Evolutionary conservation across 2,888 invertebrate genomes (phyloP).

Genomic region (Xestoiulus laeticollis): DNA sequence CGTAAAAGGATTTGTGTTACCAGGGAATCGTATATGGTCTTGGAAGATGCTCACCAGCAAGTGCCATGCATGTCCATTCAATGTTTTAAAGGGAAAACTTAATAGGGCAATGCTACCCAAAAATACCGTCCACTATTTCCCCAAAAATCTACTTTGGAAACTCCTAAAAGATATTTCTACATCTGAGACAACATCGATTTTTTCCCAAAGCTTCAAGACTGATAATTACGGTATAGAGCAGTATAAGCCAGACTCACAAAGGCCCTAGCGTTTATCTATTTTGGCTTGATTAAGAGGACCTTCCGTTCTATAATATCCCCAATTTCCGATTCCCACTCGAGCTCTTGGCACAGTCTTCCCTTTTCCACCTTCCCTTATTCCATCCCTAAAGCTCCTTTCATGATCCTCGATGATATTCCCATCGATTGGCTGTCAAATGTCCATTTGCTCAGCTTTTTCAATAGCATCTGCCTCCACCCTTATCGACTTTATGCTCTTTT

Average conservation of each 20-base stretch:
- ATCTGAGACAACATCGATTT: not conserved
- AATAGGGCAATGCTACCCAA: no score
- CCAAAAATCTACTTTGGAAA: not conserved
- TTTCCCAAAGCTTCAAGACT: not conserved
- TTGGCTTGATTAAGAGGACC: slow-evolving; percentile 9
- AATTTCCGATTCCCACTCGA: slow-evolving; percentile 9
- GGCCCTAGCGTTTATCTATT: not conserved
- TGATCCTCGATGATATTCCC: not conserved
- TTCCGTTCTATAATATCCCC: not conserved
- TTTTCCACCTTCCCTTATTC: not conserved
- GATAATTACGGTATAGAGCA: not conserved
- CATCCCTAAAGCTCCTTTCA: not conserved
- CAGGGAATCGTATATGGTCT: no score
- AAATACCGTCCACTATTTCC: not conserved
- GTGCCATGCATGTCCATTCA: not conserved
- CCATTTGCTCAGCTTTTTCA: not conserved
- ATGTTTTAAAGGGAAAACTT: no score
- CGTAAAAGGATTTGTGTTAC: no score
- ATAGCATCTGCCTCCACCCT: not conserved
- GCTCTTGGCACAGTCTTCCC: not conserved
- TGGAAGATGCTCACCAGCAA: no score
- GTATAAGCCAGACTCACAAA: not conserved
- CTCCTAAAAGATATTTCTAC: not conserved
- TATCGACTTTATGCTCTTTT: slow-evolving; percentile 9
- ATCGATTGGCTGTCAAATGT: slow-evolving; percentile 9